phyloP scores from a whole-genome alignment of 1,140 invertebrate genomes.

The Drosophila erecta region DNA sequence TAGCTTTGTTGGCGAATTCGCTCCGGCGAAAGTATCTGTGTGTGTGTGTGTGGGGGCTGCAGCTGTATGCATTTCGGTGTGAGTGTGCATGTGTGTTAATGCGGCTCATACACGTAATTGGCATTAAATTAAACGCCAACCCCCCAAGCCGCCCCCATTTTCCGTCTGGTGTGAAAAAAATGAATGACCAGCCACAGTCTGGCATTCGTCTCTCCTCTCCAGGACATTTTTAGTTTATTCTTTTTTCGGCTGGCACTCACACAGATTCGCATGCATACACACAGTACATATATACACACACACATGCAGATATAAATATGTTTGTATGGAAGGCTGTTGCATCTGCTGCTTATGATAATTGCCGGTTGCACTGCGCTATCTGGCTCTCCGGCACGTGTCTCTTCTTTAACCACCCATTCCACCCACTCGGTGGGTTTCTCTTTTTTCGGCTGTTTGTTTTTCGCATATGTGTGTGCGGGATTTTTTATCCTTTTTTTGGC shows the following conservation, averaged over 20 bases:
- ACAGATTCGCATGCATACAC: slow-evolving; percentile 4
- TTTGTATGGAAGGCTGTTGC: slow-evolving; percentile 54
- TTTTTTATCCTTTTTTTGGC: slow-evolving; percentile 57
- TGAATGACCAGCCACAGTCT: slow-evolving; percentile 60
- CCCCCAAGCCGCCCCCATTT: slow-evolving; percentile 25
- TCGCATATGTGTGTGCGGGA: slow-evolving; percentile 22
- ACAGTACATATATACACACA: neutral
- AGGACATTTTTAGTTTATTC: slow-evolving; percentile 72
- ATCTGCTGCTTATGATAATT: slow-evolving; percentile 81
- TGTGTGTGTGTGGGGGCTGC: slow-evolving; percentile 31
- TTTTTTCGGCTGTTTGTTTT: slow-evolving; percentile 47
- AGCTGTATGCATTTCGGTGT: slow-evolving; percentile 25
- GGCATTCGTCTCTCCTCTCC: slow-evolving; percentile 38
- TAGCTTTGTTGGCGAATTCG: slow-evolving; percentile 45
- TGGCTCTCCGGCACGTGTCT: slow-evolving; percentile 65
- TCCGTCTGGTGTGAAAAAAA: slow-evolving; percentile 54
- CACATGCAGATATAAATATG: neutral
- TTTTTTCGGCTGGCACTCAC: slow-evolving; percentile 64
- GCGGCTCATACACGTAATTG: slow-evolving; percentile 82
- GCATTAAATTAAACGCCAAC: slow-evolving; percentile 78
- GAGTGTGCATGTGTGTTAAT: slow-evolving; percentile 57
- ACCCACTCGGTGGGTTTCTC: slow-evolving; percentile 4
- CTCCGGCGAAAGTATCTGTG: slow-evolving; percentile 61
- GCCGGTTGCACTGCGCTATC: slow-evolving; percentile 65
- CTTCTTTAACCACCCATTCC: neutral